These are phyloP conservation scores for Orthonychiurus folsomi DNA, from an alignment of 2,888 invertebrate genomes.

Conservation along the genomic window DNA sequence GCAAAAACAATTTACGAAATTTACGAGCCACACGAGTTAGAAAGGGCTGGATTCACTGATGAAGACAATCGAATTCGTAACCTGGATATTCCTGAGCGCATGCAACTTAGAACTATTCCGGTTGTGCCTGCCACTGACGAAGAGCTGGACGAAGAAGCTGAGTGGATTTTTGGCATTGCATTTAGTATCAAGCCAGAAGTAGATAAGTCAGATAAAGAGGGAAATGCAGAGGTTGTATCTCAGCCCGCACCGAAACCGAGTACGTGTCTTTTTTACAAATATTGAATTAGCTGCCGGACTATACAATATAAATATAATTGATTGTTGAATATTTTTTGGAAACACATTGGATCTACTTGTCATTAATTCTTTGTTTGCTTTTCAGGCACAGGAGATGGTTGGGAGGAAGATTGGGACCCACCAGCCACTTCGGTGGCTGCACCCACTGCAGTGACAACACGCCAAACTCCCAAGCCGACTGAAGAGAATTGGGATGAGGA, in stretches of 20 bases:
- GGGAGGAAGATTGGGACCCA: slow-evolving; percentile 31
- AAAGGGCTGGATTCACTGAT: slow-evolving; percentile 91
- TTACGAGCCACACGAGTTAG: slow-evolving; percentile 94
- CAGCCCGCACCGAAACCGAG: background rate
- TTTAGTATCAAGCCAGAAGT: slow-evolving; percentile 51
- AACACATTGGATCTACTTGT: too few species aligned
- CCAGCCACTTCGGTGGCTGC: slow-evolving; percentile 13
- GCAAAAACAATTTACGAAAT: slow-evolving; percentile 85
- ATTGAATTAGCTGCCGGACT: too few species aligned
- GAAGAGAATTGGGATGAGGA: slow-evolving; percentile 24
- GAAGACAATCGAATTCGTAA: slow-evolving; percentile 81
- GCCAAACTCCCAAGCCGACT: background rate
- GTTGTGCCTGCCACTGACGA: slow-evolving; percentile 71
- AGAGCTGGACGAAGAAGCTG: slow-evolving; percentile 87
- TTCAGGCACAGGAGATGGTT: slow-evolving; percentile 8
- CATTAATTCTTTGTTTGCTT: background rate
- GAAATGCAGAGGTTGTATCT: background rate
- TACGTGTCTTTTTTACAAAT: background rate
- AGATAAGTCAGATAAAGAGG: background rate
- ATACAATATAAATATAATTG: too few species aligned
- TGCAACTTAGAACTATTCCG: slow-evolving; percentile 81
- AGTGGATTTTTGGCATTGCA: slow-evolving; percentile 94
- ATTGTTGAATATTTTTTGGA: background rate
- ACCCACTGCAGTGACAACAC: slow-evolving; percentile 8
- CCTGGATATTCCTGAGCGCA: slow-evolving; percentile 82